phyloP scores from a whole-genome alignment of 2,113 vertebrate genomes.

The Passerina amoena region DNA sequence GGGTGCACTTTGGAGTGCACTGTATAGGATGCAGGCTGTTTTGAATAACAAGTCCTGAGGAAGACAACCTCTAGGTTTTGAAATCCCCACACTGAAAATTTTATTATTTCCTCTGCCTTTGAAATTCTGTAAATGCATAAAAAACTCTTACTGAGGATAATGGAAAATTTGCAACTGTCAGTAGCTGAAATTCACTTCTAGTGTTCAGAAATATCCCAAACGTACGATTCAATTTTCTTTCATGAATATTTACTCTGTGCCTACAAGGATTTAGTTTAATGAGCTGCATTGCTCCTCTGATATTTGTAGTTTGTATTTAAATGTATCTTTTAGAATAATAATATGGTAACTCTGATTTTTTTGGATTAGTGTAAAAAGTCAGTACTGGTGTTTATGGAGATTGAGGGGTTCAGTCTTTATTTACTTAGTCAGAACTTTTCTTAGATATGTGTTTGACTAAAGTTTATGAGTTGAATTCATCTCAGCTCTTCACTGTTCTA shows the following conservation, averaged over 20 bases:
- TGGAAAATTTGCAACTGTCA: neutral
- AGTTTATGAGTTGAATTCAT: neutral
- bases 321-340: neutral
- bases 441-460: neutral
- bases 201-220: neutral
- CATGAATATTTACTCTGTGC: slow-evolving; percentile 22
- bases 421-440: neutral
- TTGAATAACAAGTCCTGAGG: neutral
- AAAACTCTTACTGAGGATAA: neutral
- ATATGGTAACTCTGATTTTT: neutral
- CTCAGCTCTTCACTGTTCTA: neutral
- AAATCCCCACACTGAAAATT: neutral
- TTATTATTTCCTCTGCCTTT: neutral
- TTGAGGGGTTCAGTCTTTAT: neutral
- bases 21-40: neutral
- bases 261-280: neutral
- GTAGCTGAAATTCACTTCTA: neutral
- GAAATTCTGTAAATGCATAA: neutral
- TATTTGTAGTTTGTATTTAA: neutral
- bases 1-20: neutral
- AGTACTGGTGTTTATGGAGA: neutral
- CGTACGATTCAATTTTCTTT: neutral
- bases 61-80: neutral
- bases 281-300: neutral
- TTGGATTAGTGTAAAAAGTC: neutral